Evolutionary conservation across 1,140 invertebrate genomes (phyloP).

Genomic region (Ips nitidus): DNA sequence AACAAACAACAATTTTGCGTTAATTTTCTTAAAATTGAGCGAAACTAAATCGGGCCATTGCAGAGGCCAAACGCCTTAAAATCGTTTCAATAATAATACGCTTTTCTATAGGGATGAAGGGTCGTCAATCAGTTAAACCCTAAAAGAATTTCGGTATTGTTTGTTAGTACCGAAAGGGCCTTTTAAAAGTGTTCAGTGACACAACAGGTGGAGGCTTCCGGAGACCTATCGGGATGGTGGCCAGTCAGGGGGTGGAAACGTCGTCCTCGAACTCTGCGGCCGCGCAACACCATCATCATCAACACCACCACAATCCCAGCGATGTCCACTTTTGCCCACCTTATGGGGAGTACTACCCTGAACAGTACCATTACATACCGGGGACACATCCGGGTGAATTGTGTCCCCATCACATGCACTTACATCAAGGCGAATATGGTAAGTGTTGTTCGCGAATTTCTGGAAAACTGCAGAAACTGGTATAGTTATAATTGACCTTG

Average conservation of each 20-base stretch:
- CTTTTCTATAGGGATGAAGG: too few relatives aligned
- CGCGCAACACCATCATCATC: constrained; percentile 22
- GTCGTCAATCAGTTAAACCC: too few relatives aligned
- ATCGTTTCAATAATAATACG: too few relatives aligned
- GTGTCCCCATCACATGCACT: constrained; percentile 46
- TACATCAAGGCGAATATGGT: constrained; percentile 50
- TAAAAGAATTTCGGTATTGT: neutral
- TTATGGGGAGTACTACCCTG: constrained; percentile 50
- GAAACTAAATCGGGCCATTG: neutral
- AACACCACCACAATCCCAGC: constrained; percentile 37
- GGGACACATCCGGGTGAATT: constrained; percentile 42
- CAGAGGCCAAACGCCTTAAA: neutral
- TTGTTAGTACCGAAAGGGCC: neutral
- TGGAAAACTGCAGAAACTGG: constrained; percentile 1
- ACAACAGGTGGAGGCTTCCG: constrained; percentile 33
- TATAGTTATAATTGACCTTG: neutral
- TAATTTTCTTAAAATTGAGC: neutral
- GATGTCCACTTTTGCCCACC: constrained; percentile 42
- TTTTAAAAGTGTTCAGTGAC: neutral
- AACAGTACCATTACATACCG: constrained; percentile 43
- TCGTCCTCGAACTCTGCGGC: constrained; percentile 21
- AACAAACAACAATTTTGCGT: neutral
- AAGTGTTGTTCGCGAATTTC: constrained; percentile 32
- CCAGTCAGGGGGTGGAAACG: constrained; percentile 49
- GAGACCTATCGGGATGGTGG: constrained; percentile 47